Conservation (phyloP, 2,797 vertebrate species). For the Ptychobarbus kaznakovi region DNA sequence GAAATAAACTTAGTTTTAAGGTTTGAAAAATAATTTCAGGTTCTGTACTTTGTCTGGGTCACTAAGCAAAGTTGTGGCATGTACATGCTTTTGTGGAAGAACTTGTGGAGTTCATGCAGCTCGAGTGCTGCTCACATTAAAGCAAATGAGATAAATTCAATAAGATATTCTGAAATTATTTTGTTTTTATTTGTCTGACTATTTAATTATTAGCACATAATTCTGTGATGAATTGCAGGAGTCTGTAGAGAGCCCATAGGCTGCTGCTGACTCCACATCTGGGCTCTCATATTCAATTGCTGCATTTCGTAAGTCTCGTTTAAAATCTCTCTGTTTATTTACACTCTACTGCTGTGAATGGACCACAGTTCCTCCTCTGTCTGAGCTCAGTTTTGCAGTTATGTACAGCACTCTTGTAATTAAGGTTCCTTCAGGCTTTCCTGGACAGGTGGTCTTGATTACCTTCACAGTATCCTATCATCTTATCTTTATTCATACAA, state of each 20-base stretch:
- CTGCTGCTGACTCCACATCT: conserved; percentile 19
- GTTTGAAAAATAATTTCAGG: background rate
- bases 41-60: background rate
- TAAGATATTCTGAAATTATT: background rate
- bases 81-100: background rate
- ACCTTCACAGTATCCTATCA: conserved; percentile 43
- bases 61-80: background rate
- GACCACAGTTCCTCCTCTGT: conserved; percentile 30
- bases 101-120: background rate
- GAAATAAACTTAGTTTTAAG: background rate
- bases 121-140: background rate
- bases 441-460: conserved; percentile 60
- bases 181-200: background rate
- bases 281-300: conserved; percentile 20
- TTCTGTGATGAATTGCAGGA: conserved; percentile 36
- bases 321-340: conserved; percentile 47
- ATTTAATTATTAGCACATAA: background rate
- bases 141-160: background rate
- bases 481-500: conserved; percentile 24
- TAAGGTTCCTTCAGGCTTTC: conserved; percentile 56
- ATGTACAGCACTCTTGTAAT: conserved; percentile 49
- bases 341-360: conserved; percentile 30
- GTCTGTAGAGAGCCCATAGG: conserved; percentile 14
- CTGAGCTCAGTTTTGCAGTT: conserved; percentile 26
- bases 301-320: conserved; percentile 37